Conservation (phyloP, 1,140 invertebrate species). For the Leptonema lineaticorne region DNA sequence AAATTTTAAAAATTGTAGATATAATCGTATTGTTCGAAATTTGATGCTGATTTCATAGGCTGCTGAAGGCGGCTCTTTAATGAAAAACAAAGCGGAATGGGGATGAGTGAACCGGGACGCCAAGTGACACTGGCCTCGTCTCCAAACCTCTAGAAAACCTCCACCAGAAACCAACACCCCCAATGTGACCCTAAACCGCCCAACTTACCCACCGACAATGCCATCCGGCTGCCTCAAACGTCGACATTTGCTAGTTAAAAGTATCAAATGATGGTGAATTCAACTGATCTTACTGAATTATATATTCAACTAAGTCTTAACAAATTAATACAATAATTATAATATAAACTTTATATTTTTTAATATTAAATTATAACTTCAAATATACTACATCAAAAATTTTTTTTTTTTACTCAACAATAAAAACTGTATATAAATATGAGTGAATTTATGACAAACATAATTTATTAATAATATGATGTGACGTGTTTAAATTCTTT, state of each 20-base stretch:
- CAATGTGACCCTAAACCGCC: constrained; percentile 4
- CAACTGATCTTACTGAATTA: constrained; percentile 39
- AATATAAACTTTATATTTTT: no score
- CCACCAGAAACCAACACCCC: constrained; percentile 24
- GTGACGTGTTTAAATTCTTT: no score
- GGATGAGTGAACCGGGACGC: constrained; percentile 13
- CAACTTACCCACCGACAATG: constrained; percentile 14
- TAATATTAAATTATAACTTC: no score
- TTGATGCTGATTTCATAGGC: constrained; percentile 41
- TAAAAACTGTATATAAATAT: no score
- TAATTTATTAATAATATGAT: no score
- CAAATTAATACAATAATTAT: no score
- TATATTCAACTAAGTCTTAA: no score
- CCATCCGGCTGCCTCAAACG: not conserved
- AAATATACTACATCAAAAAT: no score
- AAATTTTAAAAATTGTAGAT: not conserved
- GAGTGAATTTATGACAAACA: no score
- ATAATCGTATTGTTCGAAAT: constrained; percentile 24
- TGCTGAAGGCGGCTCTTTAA: constrained; percentile 42
- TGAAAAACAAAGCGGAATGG: constrained; percentile 41
- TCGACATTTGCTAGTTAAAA: not conserved
- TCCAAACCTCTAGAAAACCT: constrained; percentile 36
- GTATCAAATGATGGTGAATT: constrained; percentile 41
- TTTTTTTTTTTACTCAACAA: no score
- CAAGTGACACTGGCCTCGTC: constrained; percentile 39